A percentile compares a stretch with the other conserved stretches of the same genome.
These are phyloP conservation scores for Thomomys bottae DNA, from an alignment of 2,113 vertebrate species.

Conservation along the genomic window DNA sequence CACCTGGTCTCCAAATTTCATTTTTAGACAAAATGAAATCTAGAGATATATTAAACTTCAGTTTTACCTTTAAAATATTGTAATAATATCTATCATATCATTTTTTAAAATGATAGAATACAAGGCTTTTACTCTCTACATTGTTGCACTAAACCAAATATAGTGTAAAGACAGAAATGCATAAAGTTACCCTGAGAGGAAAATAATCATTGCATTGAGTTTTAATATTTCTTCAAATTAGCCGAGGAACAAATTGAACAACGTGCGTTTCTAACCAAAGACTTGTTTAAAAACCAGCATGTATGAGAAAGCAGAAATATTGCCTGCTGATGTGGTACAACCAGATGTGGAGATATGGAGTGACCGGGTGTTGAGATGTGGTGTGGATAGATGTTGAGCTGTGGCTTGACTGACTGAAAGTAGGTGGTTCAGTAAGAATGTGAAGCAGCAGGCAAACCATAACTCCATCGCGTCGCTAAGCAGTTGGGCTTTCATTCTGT, in stretches of 20 bases:
- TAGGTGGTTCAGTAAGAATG: background rate
- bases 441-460: background rate
- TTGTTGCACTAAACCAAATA: background rate
- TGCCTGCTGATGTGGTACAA: no score
- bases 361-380: no score
- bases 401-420: background rate
- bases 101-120: background rate
- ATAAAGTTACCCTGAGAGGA: background rate
- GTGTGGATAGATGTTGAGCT: background rate
- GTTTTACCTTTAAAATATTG: background rate
- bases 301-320: background rate
- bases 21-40: background rate
- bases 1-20: background rate
- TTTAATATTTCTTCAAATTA: background rate
- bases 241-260: background rate
- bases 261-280: background rate
- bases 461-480: background rate
- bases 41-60: slow-evolving; percentile 10
- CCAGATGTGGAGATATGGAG: no score
- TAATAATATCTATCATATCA: background rate
- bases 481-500: background rate
- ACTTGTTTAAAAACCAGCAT: background rate
- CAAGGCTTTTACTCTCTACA: background rate
- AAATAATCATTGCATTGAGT: background rate
- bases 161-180: background rate